Base-by-base conservation (phyloP, 2,797 vertebrate genomes). In the Staurois parvus region DNA sequence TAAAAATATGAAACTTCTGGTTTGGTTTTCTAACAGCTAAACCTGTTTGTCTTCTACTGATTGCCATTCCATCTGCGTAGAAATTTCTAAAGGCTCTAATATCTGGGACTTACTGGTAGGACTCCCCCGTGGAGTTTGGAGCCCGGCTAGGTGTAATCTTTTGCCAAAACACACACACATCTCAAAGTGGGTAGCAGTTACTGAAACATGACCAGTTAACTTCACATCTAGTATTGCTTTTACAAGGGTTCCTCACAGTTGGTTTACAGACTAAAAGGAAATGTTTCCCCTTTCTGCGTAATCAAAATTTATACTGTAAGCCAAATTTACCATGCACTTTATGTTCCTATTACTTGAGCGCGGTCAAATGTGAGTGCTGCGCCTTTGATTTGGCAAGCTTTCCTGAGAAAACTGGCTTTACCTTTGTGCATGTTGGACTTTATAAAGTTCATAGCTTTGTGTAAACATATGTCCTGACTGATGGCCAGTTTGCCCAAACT, bases 111-210 rank as follows among this genome's bases (percentile, higher is more conserved):
- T 77, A 72, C n/a, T 52, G n/a, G 28, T 19, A 73, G n/a, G 34
- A 64, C 30, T 86, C 73, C 56, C 79, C 72, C 6, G 12, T 45
- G 67, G 52, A 19, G 26, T 48, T 34, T 72, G 24, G 59, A 72
- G 72, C 24, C 48, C 37, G 59, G 9, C 68, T 70, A 34, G 45
- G 45, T 81, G 56, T 40, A 66, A 19, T 59, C 9, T 8, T 29
- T 72, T 81, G 66, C 64, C 73, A 86, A 86, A 86, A 76, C 78
- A 86, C 79, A 81, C 68, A 80, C 66, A 56, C 28, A 59, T 73
- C 34, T 13, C 72, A 81, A 59, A 83, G 48, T 67, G 37, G 40
- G 64, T 73, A 67, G 42, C 72, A 24, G 66, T 40, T 28, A 64
- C 64, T 32, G 62, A 56, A 86, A 81, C 29, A 30, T 76, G 21